phyloP scores from a whole-genome alignment of 1,140 invertebrate species.

The Drosophila persimilis region DNA sequence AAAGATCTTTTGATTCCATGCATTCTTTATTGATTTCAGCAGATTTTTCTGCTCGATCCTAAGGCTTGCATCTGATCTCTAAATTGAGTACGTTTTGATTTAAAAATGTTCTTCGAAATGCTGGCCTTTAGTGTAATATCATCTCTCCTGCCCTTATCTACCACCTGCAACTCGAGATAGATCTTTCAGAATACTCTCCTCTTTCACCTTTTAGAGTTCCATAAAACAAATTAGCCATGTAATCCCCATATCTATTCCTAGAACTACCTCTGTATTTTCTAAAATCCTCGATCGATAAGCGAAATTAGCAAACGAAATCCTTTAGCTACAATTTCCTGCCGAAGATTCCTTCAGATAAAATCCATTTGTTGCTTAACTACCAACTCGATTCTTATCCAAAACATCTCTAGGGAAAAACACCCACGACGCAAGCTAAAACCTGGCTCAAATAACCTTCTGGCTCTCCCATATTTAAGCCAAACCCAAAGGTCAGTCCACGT shows the following conservation, averaged over 20 bases:
- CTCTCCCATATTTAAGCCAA: slow-evolving; percentile 31
- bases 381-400: background rate
- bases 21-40: too few relatives aligned
- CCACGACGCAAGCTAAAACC: background rate
- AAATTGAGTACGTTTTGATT: too few relatives aligned
- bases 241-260: background rate
- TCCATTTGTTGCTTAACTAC: slow-evolving; percentile 25
- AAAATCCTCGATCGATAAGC: slow-evolving; percentile 13
- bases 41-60: too few relatives aligned
- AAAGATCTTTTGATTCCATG: too few relatives aligned
- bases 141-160: too few relatives aligned
- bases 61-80: too few relatives aligned
- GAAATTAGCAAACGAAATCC: slow-evolving; percentile 1
- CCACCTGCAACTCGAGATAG: too few relatives aligned
- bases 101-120: too few relatives aligned
- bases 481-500: slow-evolving; percentile 66
- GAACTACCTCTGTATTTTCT: background rate
- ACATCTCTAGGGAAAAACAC: slow-evolving; percentile 6
- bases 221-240: background rate
- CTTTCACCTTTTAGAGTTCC: background rate
- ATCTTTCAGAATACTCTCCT: too few relatives aligned
- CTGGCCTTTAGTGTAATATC: too few relatives aligned
- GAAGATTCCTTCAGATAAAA: slow-evolving; percentile 27
- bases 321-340: background rate
- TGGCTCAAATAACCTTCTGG: slow-evolving; percentile 26